Evolutionary conservation across 2,113 vertebrate species (phyloP).

Genomic region (Hippocampus barbouri): DNA sequence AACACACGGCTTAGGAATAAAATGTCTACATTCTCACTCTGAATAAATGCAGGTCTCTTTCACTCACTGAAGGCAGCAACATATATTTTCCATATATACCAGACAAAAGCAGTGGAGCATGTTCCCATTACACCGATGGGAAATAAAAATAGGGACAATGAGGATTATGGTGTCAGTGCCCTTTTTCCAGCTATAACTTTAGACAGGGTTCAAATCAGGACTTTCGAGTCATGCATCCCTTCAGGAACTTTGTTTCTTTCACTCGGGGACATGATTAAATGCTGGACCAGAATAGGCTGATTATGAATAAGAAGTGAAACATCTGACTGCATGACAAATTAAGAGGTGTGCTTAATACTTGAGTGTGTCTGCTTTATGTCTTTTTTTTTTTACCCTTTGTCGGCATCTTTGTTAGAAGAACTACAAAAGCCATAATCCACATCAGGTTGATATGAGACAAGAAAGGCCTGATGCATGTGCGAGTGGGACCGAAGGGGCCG

Average conservation of each 20-base stretch:
- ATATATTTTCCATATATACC: not conserved
- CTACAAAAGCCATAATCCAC: conserved; percentile 11
- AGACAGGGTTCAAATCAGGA: too few species aligned
- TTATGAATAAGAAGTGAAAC: not conserved
- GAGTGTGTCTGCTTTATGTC: not conserved
- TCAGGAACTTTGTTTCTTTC: not conserved
- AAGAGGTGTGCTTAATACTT: not conserved
- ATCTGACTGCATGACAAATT: not conserved
- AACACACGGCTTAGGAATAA: conserved; percentile 14
- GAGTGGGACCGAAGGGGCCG: not conserved
- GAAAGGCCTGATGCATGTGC: not conserved
- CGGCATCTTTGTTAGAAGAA: conserved; percentile 11
- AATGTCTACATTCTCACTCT: not conserved
- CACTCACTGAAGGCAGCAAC: not conserved
- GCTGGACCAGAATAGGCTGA: not conserved
- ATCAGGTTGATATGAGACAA: conserved; percentile 12
- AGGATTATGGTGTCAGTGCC: not conserved
- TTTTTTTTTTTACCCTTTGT: not conserved
- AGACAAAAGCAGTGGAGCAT: not conserved
- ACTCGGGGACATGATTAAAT: too few species aligned
- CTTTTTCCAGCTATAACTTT: not conserved
- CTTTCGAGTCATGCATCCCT: too few species aligned
- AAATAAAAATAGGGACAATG: not conserved
- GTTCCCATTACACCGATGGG: not conserved
- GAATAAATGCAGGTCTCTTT: not conserved